phyloP scores from a whole-genome alignment of 2,113 vertebrate genomes.

The Etheostoma spectabile region DNA sequence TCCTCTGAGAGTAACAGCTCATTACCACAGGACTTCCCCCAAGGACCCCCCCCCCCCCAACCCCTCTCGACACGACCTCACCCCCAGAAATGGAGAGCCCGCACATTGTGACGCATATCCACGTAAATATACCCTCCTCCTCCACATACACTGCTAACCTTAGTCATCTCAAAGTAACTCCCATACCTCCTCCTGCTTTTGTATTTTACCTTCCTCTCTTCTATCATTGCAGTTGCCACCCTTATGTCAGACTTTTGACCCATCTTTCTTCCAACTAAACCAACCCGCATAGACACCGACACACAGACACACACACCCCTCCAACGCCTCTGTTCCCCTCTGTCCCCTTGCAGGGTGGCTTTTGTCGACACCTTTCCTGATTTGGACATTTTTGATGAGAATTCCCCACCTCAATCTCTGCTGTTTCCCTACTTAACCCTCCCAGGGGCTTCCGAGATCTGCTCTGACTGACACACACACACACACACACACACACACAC shows the following conservation, averaged over 20 bases:
- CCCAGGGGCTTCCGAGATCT: conserved; percentile 65
- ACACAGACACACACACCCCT: neutral
- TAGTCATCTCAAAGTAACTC: conserved; percentile 22
- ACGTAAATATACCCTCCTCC: neutral
- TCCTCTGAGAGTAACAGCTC: conserved; percentile 79
- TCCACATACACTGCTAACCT: neutral
- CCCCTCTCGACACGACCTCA: conserved; percentile 51
- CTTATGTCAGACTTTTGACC: conserved; percentile 21
- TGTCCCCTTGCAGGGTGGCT: conserved; percentile 67
- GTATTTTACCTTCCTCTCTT: conserved; percentile 18
- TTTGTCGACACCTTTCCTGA: conserved; percentile 80
- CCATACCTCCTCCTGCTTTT: conserved; percentile 4
- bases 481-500: conserved; percentile 21
- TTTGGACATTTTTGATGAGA: conserved; percentile 82
- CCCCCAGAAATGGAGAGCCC: conserved; percentile 47
- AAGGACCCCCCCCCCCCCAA: conserved; percentile 43
- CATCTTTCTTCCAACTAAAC: conserved; percentile 24
- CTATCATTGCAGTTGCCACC: neutral
- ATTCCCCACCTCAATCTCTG: conserved; percentile 84
- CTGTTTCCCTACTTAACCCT: conserved; percentile 81
- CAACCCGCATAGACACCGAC: neutral
- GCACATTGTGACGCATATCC: conserved; percentile 16
- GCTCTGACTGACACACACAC: conserved; percentile 56
- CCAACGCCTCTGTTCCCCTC: conserved; percentile 48
- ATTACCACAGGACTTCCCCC: conserved; percentile 76